A percentile compares a stretch with the other conserved stretches of the same genome.
These are phyloP conservation scores for Chromobotia macracanthus DNA, from an alignment of 2,797 vertebrate genomes.

Conservation along the genomic window DNA sequence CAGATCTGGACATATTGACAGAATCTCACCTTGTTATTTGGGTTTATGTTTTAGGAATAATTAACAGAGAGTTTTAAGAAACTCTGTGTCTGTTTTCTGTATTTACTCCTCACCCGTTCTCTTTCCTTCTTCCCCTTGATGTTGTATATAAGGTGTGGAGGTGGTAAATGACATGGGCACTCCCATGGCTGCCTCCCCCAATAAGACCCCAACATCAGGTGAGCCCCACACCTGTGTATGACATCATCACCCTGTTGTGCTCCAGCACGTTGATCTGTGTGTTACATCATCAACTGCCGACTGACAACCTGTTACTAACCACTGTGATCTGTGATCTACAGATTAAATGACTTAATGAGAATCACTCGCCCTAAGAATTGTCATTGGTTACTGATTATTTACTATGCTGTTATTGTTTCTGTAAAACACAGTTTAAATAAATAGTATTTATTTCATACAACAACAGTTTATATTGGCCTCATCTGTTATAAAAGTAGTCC, in stretches of 20 bases:
- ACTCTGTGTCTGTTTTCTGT: slow-evolving; percentile 41
- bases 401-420: no score
- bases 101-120: slow-evolving; percentile 1
- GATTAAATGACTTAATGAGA: not conserved
- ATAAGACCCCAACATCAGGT: slow-evolving; percentile 82
- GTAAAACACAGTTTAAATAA: no score
- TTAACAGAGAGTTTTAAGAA: not conserved
- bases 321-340: no score
- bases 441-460: not conserved
- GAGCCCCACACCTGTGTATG: slow-evolving; percentile 68
- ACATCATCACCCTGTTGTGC: slow-evolving; percentile 18
- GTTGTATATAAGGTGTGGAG: slow-evolving; percentile 74
- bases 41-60: no score
- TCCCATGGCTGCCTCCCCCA: slow-evolving; percentile 74
- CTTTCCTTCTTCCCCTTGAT: slow-evolving; percentile 47
- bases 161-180: slow-evolving; percentile 72
- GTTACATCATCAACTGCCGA: slow-evolving; percentile 46
- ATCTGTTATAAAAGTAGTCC: not conserved
- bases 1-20: no score
- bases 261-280: slow-evolving; percentile 9
- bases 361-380: not conserved
- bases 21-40: not conserved
- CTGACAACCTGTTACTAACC: slow-evolving; percentile 61
- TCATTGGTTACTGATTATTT: not conserved
- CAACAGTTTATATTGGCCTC: no score